These are phyloP conservation scores for Reticulitermes speratus DNA, from an alignment of 1,140 invertebrate species.

Conservation along the genomic window DNA sequence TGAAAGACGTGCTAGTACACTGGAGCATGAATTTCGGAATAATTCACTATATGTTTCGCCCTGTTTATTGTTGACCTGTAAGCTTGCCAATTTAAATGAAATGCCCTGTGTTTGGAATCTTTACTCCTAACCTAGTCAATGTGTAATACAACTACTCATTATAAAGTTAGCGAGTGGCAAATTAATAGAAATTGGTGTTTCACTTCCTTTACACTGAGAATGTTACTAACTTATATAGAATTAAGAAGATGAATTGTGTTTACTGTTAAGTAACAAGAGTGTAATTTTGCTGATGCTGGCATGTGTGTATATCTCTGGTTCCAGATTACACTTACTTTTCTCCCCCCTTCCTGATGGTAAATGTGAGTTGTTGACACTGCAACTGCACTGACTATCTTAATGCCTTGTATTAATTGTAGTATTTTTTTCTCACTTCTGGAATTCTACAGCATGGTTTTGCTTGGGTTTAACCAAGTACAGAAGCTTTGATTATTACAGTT, in stretches of 20 bases:
- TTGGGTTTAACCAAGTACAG: not conserved
- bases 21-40: no score
- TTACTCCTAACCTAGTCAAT: not conserved
- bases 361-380: slow-evolving; percentile 15
- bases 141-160: not conserved
- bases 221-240: not conserved
- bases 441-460: not conserved
- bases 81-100: not conserved
- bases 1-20: no score
- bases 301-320: slow-evolving; percentile 19
- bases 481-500: not conserved
- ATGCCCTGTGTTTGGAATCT: not conserved
- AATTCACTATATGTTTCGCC: no score
- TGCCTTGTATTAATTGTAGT: not conserved
- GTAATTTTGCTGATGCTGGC: slow-evolving; percentile 10
- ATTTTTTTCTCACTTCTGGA: not conserved
- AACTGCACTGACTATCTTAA: slow-evolving; percentile 11
- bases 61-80: no score
- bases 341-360: slow-evolving; percentile 3
- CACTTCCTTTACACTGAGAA: not conserved
- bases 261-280: not conserved
- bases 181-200: not conserved
- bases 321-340: slow-evolving; percentile 8
- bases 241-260: not conserved
- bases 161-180: slow-evolving; percentile 12